Conservation (phyloP, 2,113 vertebrate species). For the Ascaphus truei region DNA sequence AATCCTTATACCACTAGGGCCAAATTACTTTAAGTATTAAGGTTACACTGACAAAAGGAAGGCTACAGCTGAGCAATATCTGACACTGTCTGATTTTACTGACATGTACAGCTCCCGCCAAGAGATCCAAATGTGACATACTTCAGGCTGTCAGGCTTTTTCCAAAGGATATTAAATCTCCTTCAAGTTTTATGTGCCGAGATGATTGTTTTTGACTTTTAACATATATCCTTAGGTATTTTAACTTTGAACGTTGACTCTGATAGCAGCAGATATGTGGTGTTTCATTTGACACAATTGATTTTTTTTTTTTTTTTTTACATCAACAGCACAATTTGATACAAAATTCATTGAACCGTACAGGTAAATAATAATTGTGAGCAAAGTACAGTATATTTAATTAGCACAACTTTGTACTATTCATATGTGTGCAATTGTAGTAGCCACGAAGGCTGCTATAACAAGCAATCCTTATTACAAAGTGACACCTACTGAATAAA, state of each 20-base stretch:
- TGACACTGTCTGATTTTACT: slow-evolving; percentile 48
- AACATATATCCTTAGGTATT: slow-evolving; percentile 65
- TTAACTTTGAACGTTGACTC: slow-evolving; percentile 49
- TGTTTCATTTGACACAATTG: slow-evolving; percentile 48
- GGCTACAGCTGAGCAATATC: slow-evolving; percentile 49
- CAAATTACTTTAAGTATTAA: slow-evolving; percentile 27
- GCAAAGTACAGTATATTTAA: no score
- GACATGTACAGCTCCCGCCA: slow-evolving; percentile 52
- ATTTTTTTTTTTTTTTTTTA: slow-evolving; percentile 55
- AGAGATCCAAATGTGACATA: slow-evolving; percentile 54
- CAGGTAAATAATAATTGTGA: no score
- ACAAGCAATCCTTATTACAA: no score
- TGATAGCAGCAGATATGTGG: slow-evolving; percentile 54
- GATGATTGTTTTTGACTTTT: slow-evolving; percentile 67
- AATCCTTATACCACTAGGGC: slow-evolving; percentile 17
- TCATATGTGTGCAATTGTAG: no score
- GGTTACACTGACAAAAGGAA: slow-evolving; percentile 41
- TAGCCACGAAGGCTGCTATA: no score
- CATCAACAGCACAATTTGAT: slow-evolving; percentile 35
- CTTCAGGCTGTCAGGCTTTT: slow-evolving; percentile 58
- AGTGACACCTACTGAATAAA: no score
- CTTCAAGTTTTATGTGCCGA: slow-evolving; percentile 53
- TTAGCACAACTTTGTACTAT: no score
- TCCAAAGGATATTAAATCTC: slow-evolving; percentile 54
- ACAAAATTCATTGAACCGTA: slow-evolving; percentile 33